Conservation (phyloP, 2,113 vertebrate species). For the Alligator mississippiensis region DNA sequence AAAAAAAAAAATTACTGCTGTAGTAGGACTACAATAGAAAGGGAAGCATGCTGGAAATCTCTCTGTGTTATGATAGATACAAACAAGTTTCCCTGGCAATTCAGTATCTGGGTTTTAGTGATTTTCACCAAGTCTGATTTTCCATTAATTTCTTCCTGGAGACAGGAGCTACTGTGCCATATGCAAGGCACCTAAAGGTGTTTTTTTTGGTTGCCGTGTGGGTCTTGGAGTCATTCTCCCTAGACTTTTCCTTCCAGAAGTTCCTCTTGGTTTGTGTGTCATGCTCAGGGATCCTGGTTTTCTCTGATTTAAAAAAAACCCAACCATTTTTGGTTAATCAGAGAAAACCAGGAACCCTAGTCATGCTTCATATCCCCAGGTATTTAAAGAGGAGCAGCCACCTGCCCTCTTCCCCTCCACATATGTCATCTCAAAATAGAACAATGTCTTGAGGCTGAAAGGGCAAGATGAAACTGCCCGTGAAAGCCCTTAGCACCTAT, state of each 20-base stretch:
- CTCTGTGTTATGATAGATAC: neutral
- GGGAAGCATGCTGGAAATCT: neutral
- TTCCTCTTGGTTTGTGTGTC: neutral
- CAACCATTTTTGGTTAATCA: no score
- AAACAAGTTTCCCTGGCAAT: neutral
- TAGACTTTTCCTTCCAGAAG: neutral
- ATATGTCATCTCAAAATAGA: neutral
- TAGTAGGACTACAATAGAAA: neutral
- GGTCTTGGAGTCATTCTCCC: neutral
- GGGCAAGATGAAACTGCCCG: constrained; percentile 62
- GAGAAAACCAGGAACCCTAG: no score
- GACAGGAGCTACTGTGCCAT: neutral
- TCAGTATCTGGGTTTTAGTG: neutral
- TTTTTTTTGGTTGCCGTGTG: neutral
- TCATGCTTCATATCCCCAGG: neutral
- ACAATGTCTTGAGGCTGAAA: constrained; percentile 6
- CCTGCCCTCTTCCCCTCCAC: neutral
- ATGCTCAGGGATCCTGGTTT: no score
- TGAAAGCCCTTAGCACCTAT: no score
- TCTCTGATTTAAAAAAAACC: no score
- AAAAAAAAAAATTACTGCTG: neutral
- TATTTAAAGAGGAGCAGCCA: constrained; percentile 17
- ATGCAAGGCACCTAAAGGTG: neutral
- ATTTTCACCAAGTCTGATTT: neutral
- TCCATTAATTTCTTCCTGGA: neutral